phyloP scores from a whole-genome alignment of 2,888 invertebrate species.

The Carcina quercana region DNA sequence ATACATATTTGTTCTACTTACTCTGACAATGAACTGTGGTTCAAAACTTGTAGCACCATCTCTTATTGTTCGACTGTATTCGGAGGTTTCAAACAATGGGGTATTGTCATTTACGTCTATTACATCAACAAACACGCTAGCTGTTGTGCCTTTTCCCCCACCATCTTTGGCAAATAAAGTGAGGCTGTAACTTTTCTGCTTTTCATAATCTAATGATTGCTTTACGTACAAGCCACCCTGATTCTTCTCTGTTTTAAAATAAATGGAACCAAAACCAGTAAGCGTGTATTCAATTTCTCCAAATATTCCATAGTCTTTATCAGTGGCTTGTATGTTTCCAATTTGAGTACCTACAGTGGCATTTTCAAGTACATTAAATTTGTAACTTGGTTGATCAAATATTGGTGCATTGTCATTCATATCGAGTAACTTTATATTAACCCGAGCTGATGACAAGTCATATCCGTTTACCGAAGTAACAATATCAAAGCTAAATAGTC shows the following conservation, averaged over 20 bases:
- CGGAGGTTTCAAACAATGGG: slow-evolving; percentile 80
- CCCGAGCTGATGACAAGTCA: slow-evolving; percentile 74
- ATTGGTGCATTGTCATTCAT: slow-evolving; percentile 87
- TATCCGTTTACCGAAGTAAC: slow-evolving; percentile 71
- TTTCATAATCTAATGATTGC: slow-evolving; percentile 83
- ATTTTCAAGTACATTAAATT: slow-evolving; percentile 80
- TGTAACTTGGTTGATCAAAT: slow-evolving; percentile 77
- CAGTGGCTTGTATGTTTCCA: slow-evolving; percentile 79
- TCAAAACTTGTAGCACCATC: slow-evolving; percentile 86
- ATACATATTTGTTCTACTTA: no score
- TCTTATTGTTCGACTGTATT: slow-evolving; percentile 83
- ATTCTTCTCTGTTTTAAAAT: slow-evolving; percentile 79
- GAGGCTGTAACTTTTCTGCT: slow-evolving; percentile 85
- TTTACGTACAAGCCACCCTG: slow-evolving; percentile 81
- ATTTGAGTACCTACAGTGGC: slow-evolving; percentile 76
- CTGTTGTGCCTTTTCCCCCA: slow-evolving; percentile 81
- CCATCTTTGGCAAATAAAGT: slow-evolving; percentile 88
- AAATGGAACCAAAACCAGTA: slow-evolving; percentile 86
- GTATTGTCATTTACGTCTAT: slow-evolving; percentile 86
- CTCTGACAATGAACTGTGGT: slow-evolving; percentile 84
- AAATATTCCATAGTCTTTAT: slow-evolving; percentile 82
- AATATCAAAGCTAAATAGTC: slow-evolving; percentile 80
- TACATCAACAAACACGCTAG: slow-evolving; percentile 81
- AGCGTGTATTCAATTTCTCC: slow-evolving; percentile 83
- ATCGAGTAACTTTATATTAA: slow-evolving; percentile 80